These are phyloP conservation scores for Gandaritis pyraliata DNA, from an alignment of 2,888 invertebrate genomes.

Conservation along the genomic window DNA sequence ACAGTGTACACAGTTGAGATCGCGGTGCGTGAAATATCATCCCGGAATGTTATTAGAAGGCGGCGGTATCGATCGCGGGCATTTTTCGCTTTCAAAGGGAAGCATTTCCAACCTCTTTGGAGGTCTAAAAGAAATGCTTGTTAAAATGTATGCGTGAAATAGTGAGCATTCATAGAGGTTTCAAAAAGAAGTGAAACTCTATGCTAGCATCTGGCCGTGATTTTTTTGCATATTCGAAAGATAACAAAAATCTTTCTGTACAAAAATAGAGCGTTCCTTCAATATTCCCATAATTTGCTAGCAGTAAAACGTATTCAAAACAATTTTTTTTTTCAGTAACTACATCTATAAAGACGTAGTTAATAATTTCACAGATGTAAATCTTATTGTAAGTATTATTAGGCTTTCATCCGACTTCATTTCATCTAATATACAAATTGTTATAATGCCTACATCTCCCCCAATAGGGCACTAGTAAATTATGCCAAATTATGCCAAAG, in stretches of 20 bases:
- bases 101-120: constrained; percentile 46
- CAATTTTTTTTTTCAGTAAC: no score
- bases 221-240: background rate
- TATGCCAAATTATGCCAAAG: background rate
- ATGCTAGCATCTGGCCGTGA: background rate
- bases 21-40: constrained; percentile 67
- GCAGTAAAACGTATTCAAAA: no score
- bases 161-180: constrained; percentile 23
- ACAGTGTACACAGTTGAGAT: constrained; percentile 49
- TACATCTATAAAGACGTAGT: no score
- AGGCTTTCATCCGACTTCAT: constrained; percentile 12
- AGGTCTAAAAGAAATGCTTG: constrained; percentile 26
- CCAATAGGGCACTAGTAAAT: constrained; percentile 10
- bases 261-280: no score
- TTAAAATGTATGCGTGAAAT: constrained; percentile 32
- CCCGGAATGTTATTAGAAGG: constrained; percentile 77
- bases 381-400: constrained; percentile 6
- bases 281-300: no score
- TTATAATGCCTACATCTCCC: constrained; percentile 21
- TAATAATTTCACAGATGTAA: no score
- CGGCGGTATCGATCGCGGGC: constrained; percentile 68
- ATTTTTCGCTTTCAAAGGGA: constrained; percentile 61
- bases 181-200: constrained; percentile 4
- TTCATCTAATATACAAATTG: constrained; percentile 15
- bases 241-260: background rate